Evolutionary conservation across 2,113 vertebrate genomes (phyloP), one percentile per base, ranked within the genome.

Genomic region (Onychorhynchus coronatus): DNA sequence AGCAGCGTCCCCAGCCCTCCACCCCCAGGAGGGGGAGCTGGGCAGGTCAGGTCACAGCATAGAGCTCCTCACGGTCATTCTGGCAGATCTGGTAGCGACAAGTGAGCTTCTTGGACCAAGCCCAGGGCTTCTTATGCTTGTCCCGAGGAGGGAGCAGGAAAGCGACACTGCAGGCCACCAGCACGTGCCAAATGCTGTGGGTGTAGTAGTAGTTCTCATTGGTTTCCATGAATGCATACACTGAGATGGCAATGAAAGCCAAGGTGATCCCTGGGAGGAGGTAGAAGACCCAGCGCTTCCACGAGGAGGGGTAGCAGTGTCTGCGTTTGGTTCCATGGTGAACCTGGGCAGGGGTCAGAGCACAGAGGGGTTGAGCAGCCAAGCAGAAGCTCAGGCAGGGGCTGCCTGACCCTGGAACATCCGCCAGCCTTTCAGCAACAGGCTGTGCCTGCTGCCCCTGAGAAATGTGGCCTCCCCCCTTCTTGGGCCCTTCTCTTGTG

Each of bases 181-280:
- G 98, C 67, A 99, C 70, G 47, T 99, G 99, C 99, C 99, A 99
- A 92, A 99, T 98, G 81, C 99, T 99, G 93, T 99, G 99, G 0
- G 98, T 99, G 93, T 99, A 99, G 97, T 98, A 99, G 92, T 99
- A 99, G 97, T 99, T 99, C 92, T 98, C 98, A 30, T 98, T 99
- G 4, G 99, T 99, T 98, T 99, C 98, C 49, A 99, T 98, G 85
- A 99, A 99, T 33, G 98, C 96, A 49, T 99, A 99, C 65, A 99
- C 97, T 19, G 98, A 97, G 8, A 99, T 95, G 31, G 99, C 99
- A 7, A 98, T 93, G 42, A 99, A 73, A 22, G 99, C 99, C 77
- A 99, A 98, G 49, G 96, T 31, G 24, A 98, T 96, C 37, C 99
- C 99, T 0, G 99, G 99, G 59, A 99, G 76, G 94, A 99, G 98